A percentile compares a stretch with the other conserved stretches of the same genome.
These are phyloP conservation scores for Capreolus pygargus DNA, from an alignment of 2,113 vertebrate species.

Conservation along the genomic window DNA sequence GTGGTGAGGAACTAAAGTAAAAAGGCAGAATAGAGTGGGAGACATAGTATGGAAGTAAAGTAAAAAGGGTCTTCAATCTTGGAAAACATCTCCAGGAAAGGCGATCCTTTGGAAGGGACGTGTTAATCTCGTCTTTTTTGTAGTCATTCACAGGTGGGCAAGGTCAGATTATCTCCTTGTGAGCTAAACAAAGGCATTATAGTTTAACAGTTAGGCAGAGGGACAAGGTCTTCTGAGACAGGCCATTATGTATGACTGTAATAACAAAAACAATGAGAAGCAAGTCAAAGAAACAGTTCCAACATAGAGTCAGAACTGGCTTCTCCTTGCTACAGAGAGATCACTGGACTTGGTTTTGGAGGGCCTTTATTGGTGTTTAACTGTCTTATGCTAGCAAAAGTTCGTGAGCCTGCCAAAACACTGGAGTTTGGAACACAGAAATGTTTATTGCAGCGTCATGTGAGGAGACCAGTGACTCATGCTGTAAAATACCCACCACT, in stretches of 20 bases:
- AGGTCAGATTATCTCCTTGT: not conserved
- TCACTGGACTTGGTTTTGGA: not conserved
- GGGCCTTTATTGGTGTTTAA: not conserved
- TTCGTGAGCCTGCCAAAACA: not conserved
- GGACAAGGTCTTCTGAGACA: not conserved
- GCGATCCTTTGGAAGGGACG: not conserved
- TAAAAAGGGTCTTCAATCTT: not conserved
- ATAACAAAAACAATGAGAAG: too few species aligned
- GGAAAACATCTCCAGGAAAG: not conserved
- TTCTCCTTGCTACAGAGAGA: too few species aligned
- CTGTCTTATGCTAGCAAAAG: not conserved
- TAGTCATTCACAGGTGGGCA: not conserved
- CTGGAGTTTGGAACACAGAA: not conserved
- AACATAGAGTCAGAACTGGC: too few species aligned
- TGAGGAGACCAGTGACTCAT: not conserved
- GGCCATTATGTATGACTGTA: not conserved
- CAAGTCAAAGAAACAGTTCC: too few species aligned
- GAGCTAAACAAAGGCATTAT: not conserved
- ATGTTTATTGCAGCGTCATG: not conserved
- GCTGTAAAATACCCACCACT: not conserved
- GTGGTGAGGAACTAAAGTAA: not conserved
- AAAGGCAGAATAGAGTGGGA: not conserved
- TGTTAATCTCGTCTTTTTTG: not conserved
- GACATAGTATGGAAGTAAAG: not conserved
- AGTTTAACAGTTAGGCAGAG: not conserved